Base-by-base conservation (phyloP, 2,113 vertebrate genomes). In the Cervus canadensis region DNA sequence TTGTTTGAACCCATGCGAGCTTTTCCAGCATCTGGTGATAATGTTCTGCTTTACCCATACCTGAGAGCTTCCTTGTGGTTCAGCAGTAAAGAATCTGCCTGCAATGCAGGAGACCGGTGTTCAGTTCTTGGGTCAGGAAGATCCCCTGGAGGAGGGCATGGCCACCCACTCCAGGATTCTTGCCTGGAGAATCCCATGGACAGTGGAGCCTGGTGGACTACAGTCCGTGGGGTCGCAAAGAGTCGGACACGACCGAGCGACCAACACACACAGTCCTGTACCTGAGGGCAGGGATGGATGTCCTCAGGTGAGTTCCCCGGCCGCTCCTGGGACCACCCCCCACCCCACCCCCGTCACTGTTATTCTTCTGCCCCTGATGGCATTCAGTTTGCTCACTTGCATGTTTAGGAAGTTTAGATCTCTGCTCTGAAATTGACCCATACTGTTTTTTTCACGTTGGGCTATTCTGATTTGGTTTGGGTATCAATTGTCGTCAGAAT, bases 221-320 rank as follows among this genome's bases (percentile, higher is more conserved):
- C 10, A 59, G 57, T 59, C 57, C 57, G 4, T 26, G 57, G 57
- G 23, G 25, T 59, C 25, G 1, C 4, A 2, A 33, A 64, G 64
- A 36, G 64, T 11, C 4, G 0, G 64, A 36, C n/a, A 21, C 8
- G 17, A 10, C 17, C 1, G n/a, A 71, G n/a, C 0, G 33, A 6
- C n/a, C n/a, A 5, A 19, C 64, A 21, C n/a, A 10, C 64, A n/a
- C 64, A 10, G 64, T 5, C 43, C 45, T 59, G 2, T 40, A 17
- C 54, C 50, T 81, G 56, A 12, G 33, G 30, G 17, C 3, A 40
- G 74, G 14, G 85, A 19, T 45, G 5, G 79, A 13, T 33, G 64
- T 54, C 36, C 67, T 84, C 10, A 3, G 13, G 1, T 43, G 25
- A 8, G 26, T 64, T 52, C 62, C 83, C 48, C 2, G 30, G 28